Evolutionary conservation across 1,140 invertebrate genomes (phyloP), one percentile per base, ranked within the genome.

Genomic region (Leptonema lineaticorne): DNA sequence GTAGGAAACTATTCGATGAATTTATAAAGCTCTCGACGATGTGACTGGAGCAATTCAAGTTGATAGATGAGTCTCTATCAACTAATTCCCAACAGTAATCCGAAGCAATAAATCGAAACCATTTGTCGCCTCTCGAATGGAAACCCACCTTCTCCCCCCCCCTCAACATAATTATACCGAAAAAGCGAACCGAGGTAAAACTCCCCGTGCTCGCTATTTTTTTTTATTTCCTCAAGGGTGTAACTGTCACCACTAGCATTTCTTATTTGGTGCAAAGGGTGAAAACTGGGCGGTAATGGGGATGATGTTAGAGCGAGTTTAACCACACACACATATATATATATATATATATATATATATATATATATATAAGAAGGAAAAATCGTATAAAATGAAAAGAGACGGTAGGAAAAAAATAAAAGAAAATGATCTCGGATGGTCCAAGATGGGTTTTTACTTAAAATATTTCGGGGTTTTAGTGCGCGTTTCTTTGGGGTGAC

Each of bases 161-260:
- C 29, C 59, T 62, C 24, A 22, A 30, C 27, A 57, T 71, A 71
- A 71, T 71, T 71, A 71, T 71, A 71, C 62, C 56, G 65, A 68
- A 71, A 68, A 68, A 71, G 70, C 66, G 46, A 28, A 27, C 59
- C 57, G 65, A 56, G 56, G 27, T 67, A 45, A 50, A 30, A 50
- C 28, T 41, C 16, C 37, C 63, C 56, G 45, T 45, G 46, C 67
- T 62, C 18, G 16, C 41, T 24, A 26, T 28, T 68, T 56, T 63
- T 72, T 72, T 72, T 72, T 72, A 72, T 72, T 50, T 72, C 71
- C 68, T 59, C 68, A 24, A 63, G 63, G 67, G 70, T 59, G 68
- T 72, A 72, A 69, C 67, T 72, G 71, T 72, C 71, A 72, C 64
- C 71, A 60, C 65, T 71, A 56, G 60, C 66, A 63, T 67, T 72